Evolutionary conservation across 2,888 invertebrate genomes (phyloP).

Genomic region (Brachyopa scutellaris): DNA sequence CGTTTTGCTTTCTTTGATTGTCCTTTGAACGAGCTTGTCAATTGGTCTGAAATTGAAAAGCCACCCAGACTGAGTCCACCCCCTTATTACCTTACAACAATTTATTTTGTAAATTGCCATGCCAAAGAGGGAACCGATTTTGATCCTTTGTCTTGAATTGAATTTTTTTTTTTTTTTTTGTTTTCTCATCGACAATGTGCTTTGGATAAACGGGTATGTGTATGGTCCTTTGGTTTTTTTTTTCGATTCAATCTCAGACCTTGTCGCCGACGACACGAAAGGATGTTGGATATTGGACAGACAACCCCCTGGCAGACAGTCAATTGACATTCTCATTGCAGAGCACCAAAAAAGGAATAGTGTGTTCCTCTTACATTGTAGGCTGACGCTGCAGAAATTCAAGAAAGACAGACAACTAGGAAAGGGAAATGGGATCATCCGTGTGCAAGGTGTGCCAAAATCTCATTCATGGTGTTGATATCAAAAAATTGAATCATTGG

Average conservation of each 20-base stretch:
- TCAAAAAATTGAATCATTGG: slow-evolving; percentile 66
- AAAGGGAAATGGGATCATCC: slow-evolving; percentile 16
- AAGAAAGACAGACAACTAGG: background rate
- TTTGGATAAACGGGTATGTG: slow-evolving; percentile 37
- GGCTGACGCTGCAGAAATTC: slow-evolving; percentile 61
- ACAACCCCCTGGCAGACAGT: slow-evolving; percentile 60
- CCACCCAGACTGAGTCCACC: slow-evolving; percentile 23
- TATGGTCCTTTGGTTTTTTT: slow-evolving; percentile 3
- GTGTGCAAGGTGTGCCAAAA: slow-evolving; percentile 47
- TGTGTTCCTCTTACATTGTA: slow-evolving; percentile 42
- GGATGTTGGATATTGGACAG: slow-evolving; percentile 56
- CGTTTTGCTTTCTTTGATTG: slow-evolving; percentile 42
- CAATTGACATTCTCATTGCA: slow-evolving; percentile 69
- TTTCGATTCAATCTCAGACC: slow-evolving; percentile 63
- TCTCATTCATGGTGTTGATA: slow-evolving; percentile 63
- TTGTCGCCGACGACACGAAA: slow-evolving; percentile 40
- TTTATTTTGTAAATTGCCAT: slow-evolving; percentile 64
- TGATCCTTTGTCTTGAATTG: slow-evolving; percentile 68
- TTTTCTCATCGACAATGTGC: slow-evolving; percentile 30
- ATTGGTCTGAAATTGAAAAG: slow-evolving; percentile 67
- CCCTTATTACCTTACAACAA: slow-evolving; percentile 60
- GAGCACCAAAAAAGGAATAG: background rate
- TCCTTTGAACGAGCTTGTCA: slow-evolving; percentile 60
- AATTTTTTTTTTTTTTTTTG: slow-evolving; percentile 5
- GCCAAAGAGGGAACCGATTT: slow-evolving; percentile 55